phyloP scores from a whole-genome alignment of 2,797 vertebrate genomes.

The Enteromius mattozi region DNA sequence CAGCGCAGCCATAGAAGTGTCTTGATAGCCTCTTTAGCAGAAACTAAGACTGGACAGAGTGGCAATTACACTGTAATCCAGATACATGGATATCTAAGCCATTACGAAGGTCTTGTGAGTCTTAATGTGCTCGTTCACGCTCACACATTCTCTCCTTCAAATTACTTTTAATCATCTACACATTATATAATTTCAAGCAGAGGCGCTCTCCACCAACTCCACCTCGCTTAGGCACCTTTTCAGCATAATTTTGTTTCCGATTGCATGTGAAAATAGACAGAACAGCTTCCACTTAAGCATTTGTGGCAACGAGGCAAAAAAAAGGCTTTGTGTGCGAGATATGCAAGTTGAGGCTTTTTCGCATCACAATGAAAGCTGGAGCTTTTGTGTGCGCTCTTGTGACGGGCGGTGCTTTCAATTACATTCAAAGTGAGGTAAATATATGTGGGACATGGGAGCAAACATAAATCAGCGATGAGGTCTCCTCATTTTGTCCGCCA shows the following conservation, averaged over 20 bases:
- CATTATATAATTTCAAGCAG: conserved; percentile 21
- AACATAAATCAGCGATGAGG: conserved; percentile 60
- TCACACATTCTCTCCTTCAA: conserved; percentile 20
- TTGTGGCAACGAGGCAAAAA: not conserved
- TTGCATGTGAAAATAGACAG: conserved; percentile 46
- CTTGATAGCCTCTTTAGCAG: conserved; percentile 35
- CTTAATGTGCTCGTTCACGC: conserved; percentile 4
- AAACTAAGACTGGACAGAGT: conserved; percentile 26
- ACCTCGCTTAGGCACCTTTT: conserved; percentile 28
- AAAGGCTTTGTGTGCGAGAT: conserved; percentile 32
- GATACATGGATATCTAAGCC: conserved; percentile 44
- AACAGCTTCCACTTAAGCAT: conserved; percentile 30
- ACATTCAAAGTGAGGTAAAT: conserved; percentile 47
- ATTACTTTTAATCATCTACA: conserved; percentile 43
- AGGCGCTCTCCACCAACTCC: conserved; percentile 14
- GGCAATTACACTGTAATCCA: conserved; percentile 50
- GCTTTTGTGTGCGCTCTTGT: conserved; percentile 45
- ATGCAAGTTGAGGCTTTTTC: conserved; percentile 37
- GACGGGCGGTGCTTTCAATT: conserved; percentile 39
- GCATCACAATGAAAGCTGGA: conserved; percentile 43
- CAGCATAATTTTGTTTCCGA: conserved; percentile 22
- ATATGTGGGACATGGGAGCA: conserved; percentile 23
- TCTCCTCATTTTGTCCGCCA: conserved; percentile 44
- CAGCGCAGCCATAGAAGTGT: conserved; percentile 4
- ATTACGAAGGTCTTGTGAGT: conserved; percentile 42